Evolutionary conservation across 1,140 invertebrate species (phyloP), one percentile per base, ranked within the genome.

Genomic region (Pseudomyrmex flavicornis): DNA sequence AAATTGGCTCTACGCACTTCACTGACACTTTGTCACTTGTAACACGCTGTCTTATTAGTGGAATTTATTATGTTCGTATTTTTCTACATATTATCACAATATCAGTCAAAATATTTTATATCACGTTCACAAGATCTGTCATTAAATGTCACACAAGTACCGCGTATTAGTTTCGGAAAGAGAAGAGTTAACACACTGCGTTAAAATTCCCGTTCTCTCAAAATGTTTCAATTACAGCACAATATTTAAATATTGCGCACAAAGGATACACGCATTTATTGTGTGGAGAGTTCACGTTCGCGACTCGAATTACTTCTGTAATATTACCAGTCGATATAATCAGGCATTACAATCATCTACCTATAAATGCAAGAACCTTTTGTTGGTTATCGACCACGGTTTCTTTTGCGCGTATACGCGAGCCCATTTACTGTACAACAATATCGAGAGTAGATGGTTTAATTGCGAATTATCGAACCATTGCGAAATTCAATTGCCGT

Each of bases 381-480:
- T 83, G 66, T 83, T 73, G 61, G 54, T 46, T 56, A 85, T 54
- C 46, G 61, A 54, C 13, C 76, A 66, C n/a, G 76, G 70, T 65
- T 77, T 82, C 68, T 85, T 85, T 82, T 61, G 69, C 50, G 52
- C 61, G 26, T 70, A 35, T 61, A 35, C 26, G 72, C 62, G 61
- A 66, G 12, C 50, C 72, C 22, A 75, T 82, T 68, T 72, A 79
- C 22, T 69, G 66, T 58, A 61, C 56, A 74, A 79, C 74, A 86
- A 86, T 80, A 65, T 75, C 68, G 83, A 54, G 83, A 54, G 65
- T 85, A 82, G 69, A 56, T 80, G 69, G 75, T 82, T 85, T 87
- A 87, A 87, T 87, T 87, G 85, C 83, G 74, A 87, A 85, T 87
- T 85, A 87, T 87, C 62, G 85, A 73, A 58, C 70, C 76, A 83